Evolutionary conservation across 2,888 invertebrate genomes (phyloP).

Genomic region (Drosophila anomelani): DNA sequence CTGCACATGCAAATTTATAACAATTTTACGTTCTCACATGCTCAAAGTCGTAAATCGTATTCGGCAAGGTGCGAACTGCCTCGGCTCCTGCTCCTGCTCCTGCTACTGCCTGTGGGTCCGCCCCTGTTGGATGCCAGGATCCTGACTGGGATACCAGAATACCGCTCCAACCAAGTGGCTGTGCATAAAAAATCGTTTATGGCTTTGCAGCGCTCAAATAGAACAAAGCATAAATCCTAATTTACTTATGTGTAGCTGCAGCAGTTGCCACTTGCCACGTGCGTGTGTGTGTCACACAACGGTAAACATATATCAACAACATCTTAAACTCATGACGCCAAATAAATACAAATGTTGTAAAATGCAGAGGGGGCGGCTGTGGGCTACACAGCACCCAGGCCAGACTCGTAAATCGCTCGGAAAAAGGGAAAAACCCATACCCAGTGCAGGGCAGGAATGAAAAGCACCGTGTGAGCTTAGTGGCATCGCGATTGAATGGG

Average conservation of each 20-base stretch:
- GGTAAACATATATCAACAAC: conserved; percentile 73
- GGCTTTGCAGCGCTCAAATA: conserved; percentile 78
- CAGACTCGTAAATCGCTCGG: conserved; percentile 46
- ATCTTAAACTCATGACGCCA: conserved; percentile 78
- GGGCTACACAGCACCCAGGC: conserved; percentile 17
- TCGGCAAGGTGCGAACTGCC: conserved; percentile 74
- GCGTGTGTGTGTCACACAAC: conserved; percentile 50
- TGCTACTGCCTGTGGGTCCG: not conserved
- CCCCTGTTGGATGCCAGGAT: conserved; percentile 5
- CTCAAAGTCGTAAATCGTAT: conserved; percentile 73
- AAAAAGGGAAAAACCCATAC: conserved; percentile 24
- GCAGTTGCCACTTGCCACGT: conserved; percentile 32
- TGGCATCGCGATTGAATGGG: conserved; percentile 46
- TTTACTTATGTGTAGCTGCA: conserved; percentile 71
- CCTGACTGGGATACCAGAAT: conserved; percentile 2
- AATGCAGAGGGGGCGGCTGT: conserved; percentile 51
- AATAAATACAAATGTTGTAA: conserved; percentile 79
- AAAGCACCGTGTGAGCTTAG: conserved; percentile 43
- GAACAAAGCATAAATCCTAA: conserved; percentile 79
- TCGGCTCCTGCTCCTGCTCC: conserved; percentile 7
- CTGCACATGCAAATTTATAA: conserved; percentile 75
- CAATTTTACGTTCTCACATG: conserved; percentile 79
- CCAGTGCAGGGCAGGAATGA: not conserved
- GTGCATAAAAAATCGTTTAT: conserved; percentile 78
- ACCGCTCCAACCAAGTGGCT: conserved; percentile 58